Evolutionary conservation across 2,113 vertebrate genomes (phyloP), one percentile per base, ranked within the genome.

Genomic region (Ariopsis seemanni): DNA sequence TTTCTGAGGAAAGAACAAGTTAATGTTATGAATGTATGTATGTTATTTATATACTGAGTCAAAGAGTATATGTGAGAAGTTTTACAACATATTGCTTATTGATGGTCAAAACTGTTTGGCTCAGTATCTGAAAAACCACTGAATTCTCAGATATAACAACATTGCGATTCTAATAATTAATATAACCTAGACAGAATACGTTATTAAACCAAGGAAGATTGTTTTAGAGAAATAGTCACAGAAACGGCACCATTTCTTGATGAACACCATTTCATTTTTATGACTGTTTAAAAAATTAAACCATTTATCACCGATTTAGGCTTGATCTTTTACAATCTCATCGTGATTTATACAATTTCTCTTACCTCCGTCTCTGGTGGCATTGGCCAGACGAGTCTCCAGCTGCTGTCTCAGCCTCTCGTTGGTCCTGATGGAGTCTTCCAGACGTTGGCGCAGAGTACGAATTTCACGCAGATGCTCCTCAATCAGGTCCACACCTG

Each of bases 401-500:
- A 99, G 95, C 93, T 99, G 98, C 90, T 96, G 95, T 74, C 97
- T 92, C 34, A 99, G 96, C 22, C 95, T 95, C 91, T 99, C 96
- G 0, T 99, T 98, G 85, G 95, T 97, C 89, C 96, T 95, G 87
- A 99, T 98, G 87, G 98, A 98, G 88, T 99, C 97, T 87, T 98
- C 97, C 2, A 99, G 94, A 60, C 95, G 96, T 92, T 98, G 97
- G 12, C 96, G 96, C 69, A 99, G 95, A 89, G 92, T 95, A 52
- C 95, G 96, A 85, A 98, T 97, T 93, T 99, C 97, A 55, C 92
- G 87, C 82, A 99, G 93, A 91, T 99, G 97, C 71, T 98, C 97
- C 84, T 99, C 97, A 12, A 98, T 95, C 90, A 99, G 90, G 84
- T 96, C 96, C 6, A 95, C 93, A 53, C 96, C 97, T 97, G 82